phyloP scores from a whole-genome alignment of 2,797 vertebrate genomes.

The Spinus pinus region DNA sequence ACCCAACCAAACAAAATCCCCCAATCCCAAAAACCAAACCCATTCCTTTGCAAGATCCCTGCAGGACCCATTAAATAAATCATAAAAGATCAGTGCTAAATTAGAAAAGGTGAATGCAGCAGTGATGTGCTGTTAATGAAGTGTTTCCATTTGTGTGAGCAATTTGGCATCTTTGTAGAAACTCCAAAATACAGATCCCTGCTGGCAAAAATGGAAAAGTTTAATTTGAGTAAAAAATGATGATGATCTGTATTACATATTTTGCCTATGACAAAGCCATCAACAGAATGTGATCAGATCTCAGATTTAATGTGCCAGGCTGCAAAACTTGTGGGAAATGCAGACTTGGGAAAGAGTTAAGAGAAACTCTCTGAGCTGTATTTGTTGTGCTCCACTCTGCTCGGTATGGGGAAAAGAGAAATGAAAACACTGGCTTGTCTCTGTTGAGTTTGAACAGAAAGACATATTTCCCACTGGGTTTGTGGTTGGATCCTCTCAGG shows the following conservation, averaged over 20 bases:
- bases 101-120: not conserved
- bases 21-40: accelerated
- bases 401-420: not conserved
- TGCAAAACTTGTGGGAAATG: not conserved
- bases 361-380: not conserved
- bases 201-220: not conserved
- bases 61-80: not conserved
- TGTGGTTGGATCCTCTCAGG: not conserved
- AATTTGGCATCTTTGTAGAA: not conserved
- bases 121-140: not conserved
- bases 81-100: not conserved
- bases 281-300: not conserved
- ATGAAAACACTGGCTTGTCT: not conserved
- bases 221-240: not conserved
- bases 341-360: not conserved
- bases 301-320: not conserved
- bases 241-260: not conserved
- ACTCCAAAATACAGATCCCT: not conserved
- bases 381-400: not conserved
- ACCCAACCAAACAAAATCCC: not conserved
- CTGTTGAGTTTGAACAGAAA: not conserved
- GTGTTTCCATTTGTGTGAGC: not conserved
- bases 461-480: not conserved
- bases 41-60: not conserved
- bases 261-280: not conserved